Evolutionary conservation across 1,140 invertebrate species (phyloP).

Genomic region (Dreissena rostriformis): DNA sequence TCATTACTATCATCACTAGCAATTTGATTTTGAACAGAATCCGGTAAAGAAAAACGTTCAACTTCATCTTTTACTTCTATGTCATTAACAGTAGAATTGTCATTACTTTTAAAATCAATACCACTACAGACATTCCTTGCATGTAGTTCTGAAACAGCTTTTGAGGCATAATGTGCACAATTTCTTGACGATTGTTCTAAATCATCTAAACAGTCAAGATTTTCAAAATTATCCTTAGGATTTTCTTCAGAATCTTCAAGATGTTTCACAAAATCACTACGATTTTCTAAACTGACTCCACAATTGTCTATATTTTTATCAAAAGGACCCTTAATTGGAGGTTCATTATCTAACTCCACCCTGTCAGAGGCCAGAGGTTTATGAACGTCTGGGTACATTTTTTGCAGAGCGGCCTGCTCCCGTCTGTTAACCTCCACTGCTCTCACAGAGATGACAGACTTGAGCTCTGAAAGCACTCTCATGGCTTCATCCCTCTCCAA

Average conservation of each 20-base stretch:
- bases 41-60: not conserved
- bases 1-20: not conserved
- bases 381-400: constrained; percentile 8
- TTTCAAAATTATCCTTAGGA: not conserved
- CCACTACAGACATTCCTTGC: not conserved
- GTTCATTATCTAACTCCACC: not conserved
- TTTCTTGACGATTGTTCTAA: too few relatives aligned
- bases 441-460: constrained; percentile 52
- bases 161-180: too few relatives aligned
- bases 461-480: constrained; percentile 51
- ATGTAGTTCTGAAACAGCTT: not conserved
- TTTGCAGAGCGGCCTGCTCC: constrained; percentile 40
- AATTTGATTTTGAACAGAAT: not conserved
- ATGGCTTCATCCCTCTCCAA: constrained; percentile 46
- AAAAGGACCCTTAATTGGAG: not conserved
- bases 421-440: constrained; percentile 46
- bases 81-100: not conserved
- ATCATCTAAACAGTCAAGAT: not conserved
- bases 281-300: not conserved
- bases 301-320: not conserved
- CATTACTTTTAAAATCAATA: not conserved
- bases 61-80: not conserved
- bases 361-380: not conserved
- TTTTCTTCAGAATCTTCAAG: not conserved
- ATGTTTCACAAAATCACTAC: not conserved